Evolutionary conservation across 2,888 invertebrate genomes (phyloP).

Genomic region (Didymodactylos carnosus): DNA sequence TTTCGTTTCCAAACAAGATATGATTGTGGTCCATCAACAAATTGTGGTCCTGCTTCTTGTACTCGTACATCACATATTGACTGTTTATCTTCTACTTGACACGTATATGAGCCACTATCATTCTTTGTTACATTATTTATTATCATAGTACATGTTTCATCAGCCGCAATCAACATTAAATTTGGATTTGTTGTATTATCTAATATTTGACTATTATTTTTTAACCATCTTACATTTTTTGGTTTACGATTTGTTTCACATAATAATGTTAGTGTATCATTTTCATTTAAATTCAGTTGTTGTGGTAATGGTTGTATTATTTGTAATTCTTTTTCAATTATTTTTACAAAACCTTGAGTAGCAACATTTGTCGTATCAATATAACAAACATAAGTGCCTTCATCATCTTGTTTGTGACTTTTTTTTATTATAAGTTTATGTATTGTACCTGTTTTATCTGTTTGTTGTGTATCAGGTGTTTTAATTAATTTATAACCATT

Average conservation of each 20-base stretch:
- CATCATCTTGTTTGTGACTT: neutral
- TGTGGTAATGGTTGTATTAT: conserved; percentile 4
- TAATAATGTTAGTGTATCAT: conserved; percentile 3
- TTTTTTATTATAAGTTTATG: neutral
- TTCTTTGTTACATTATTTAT: neutral
- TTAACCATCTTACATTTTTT: conserved; percentile 3
- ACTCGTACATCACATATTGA: conserved; percentile 7
- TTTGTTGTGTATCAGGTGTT: neutral
- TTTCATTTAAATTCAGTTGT: conserved; percentile 2
- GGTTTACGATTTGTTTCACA: conserved; percentile 4
- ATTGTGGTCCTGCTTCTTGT: neutral
- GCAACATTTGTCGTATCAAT: neutral
- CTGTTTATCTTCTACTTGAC: conserved; percentile 3
- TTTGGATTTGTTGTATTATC: neutral
- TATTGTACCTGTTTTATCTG: too few relatives aligned
- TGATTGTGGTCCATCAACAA: conserved; percentile 1
- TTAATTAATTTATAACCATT: neutral
- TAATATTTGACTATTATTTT: neutral
- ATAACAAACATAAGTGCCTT: neutral
- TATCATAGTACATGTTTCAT: neutral
- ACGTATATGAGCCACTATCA: conserved; percentile 6
- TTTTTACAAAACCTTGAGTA: neutral
- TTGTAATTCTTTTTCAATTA: neutral
- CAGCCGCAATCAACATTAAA: neutral
- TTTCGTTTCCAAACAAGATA: neutral